Base-by-base conservation (phyloP, 1,140 invertebrate species). In the Drosophila lowei region DNA sequence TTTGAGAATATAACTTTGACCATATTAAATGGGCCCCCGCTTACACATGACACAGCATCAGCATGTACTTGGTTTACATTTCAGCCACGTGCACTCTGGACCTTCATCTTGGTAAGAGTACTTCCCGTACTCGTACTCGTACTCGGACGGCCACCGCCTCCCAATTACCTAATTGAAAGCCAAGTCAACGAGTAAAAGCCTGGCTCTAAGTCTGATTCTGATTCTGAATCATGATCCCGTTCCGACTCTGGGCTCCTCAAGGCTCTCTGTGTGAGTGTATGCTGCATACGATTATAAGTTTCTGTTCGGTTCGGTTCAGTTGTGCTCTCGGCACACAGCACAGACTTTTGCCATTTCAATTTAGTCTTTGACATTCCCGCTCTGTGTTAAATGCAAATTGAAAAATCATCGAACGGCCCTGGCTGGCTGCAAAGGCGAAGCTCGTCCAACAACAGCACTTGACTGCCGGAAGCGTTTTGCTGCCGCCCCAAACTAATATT, bases 311-410 rank as follows among this genome's bases (percentile, higher is more conserved):
- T 38, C 34, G 11, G 34, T 38, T 38, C 34, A 38, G 34, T 38
- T 38, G 34, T 13, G 34, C 34, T 38, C 11, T 38, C 34, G 34
- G 34, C 34, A 38, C 34, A 38, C 62, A 25, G 23, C 23, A 25
- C 23, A 67, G 64, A 48, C 64, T 44, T 85, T 64, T 80, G 81
- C 81, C 78, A 71, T 86, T 86, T 81, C 81, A 86, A 86, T 86
- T 86, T 86, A 79, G 56, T 81, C 77, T 86, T 86, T 86, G 81
- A 86, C 81, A 86, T 86, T 65, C 59, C 60, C 59, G 58, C 77
- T 71, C 68, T 86, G 64, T 86, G 81, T 86, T 81, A 71, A 77
- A 86, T 86, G 81, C 81, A 86, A 86, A 86, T 86, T 86, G 81
- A 86, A 86, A 86, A 86, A 86, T 86, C 81, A 81, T 86, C 73